These are phyloP conservation scores for Metaphire vulgaris DNA, from an alignment of 1,140 invertebrate species.

Conservation along the genomic window DNA sequence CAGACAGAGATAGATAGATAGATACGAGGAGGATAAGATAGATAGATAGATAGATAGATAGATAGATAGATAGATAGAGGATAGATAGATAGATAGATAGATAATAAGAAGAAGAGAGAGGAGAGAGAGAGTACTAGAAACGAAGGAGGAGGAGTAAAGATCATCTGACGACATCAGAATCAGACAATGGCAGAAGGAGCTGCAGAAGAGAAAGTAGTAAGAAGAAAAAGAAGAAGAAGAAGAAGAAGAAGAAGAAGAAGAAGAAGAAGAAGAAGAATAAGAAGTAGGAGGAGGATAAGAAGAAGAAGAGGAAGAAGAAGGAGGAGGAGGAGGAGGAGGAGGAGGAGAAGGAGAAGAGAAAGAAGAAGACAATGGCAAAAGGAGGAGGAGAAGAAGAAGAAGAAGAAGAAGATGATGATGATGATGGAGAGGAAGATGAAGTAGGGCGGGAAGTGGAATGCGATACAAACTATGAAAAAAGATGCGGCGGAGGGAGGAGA, in stretches of 20 bases:
- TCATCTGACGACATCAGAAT: no score
- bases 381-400: not conserved
- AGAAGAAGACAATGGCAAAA: not conserved
- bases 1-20: not conserved
- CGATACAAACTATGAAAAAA: no score
- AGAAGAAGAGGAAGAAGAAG: not conserved
- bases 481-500: no score
- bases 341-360: not conserved
- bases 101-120: no score
- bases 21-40: not conserved
- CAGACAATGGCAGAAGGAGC: not conserved
- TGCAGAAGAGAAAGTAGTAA: not conserved
- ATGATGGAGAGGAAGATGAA: not conserved
- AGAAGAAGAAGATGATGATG: no score
- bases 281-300: not conserved
- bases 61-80: no score
- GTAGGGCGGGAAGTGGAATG: not conserved
- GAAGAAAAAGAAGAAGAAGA: not conserved
- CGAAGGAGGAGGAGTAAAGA: no score
- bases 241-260: not conserved
- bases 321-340: not conserved
- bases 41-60: no score
- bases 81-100: no score
- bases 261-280: not conserved
- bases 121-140: no score